phyloP scores from a whole-genome alignment of 2,888 invertebrate species.

The Tyria jacobaeae region DNA sequence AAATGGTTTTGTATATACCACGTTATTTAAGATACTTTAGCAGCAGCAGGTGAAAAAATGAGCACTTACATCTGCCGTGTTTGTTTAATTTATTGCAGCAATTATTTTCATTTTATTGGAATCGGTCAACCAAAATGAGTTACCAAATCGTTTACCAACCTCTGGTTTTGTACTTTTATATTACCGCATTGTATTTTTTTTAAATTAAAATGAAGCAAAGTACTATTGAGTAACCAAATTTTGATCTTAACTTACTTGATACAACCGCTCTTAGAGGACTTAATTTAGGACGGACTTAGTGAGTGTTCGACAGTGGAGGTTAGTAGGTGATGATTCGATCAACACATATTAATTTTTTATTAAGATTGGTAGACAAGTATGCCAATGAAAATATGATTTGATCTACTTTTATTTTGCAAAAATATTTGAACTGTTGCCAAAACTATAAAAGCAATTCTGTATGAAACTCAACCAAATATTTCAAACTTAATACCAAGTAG shows the following conservation, averaged over 20 bases:
- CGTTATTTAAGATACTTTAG: slow-evolving; percentile 60
- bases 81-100: slow-evolving; percentile 37
- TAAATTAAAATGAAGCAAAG: not conserved
- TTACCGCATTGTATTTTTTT: not conserved
- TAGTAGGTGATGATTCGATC: not conserved
- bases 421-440: slow-evolving; percentile 17
- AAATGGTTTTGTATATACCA: slow-evolving; percentile 63
- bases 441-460: slow-evolving; percentile 3
- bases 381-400: not conserved
- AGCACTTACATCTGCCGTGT: slow-evolving; percentile 61
- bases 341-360: not conserved
- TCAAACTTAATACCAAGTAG: not conserved
- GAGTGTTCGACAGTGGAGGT: too few relatives aligned
- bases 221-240: not conserved
- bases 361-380: not conserved
- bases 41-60: slow-evolving; percentile 60
- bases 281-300: too few relatives aligned
- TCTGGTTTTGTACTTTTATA: not conserved
- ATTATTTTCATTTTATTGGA: slow-evolving; percentile 4
- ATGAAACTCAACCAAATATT: slow-evolving; percentile 9
- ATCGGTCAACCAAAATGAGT: slow-evolving; percentile 19
- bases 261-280: too few relatives aligned
- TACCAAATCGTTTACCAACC: slow-evolving; percentile 19
- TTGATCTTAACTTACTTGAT: not conserved
- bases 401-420: slow-evolving; percentile 9